Percentiles rank a stretch among this genome's conserved stretches.
Evolutionary conservation across 2,113 vertebrate genomes (phyloP).

Genomic region (Pomatorhinus ruficollis): DNA sequence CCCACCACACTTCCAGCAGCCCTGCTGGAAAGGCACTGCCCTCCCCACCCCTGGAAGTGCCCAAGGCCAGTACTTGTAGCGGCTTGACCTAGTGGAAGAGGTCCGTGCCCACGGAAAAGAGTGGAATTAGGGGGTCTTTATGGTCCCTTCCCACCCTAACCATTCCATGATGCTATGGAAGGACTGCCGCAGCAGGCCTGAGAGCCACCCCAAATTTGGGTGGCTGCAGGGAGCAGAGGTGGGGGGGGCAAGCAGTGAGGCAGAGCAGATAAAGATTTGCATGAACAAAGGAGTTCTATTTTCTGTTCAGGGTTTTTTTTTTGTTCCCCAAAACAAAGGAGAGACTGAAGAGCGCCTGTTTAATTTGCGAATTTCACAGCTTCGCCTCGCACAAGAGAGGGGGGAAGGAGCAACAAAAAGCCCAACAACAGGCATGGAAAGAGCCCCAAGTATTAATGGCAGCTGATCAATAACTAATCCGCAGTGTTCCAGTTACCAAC

Average conservation of each 20-base stretch:
- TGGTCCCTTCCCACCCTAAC: not conserved
- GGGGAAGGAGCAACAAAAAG: slow-evolving; percentile 45
- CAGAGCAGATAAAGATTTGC: not conserved
- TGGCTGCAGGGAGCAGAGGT: rapidly evolving
- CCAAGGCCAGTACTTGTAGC: not conserved
- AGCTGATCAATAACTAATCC: slow-evolving; percentile 77
- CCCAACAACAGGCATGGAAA: slow-evolving; percentile 69
- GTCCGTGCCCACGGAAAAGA: not conserved
- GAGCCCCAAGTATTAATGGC: slow-evolving; percentile 68
- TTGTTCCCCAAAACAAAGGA: slow-evolving; percentile 61
- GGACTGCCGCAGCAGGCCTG: not conserved
- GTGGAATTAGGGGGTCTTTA: not conserved
- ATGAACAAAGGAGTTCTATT: slow-evolving; percentile 18
- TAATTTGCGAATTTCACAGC: slow-evolving; percentile 68
- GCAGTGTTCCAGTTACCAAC: slow-evolving; percentile 66
- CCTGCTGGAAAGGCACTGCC: not conserved
- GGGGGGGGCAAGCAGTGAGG: not conserved
- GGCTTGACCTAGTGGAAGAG: rapidly evolving
- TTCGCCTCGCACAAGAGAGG: not conserved
- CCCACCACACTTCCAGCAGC: rapidly evolving
- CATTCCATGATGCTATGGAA: rapidly evolving
- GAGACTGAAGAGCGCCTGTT: slow-evolving; percentile 38
- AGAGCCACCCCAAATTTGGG: not conserved
- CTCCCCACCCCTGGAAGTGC: not conserved
- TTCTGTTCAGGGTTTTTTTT: not conserved